Base-by-base conservation (phyloP, 2,888 invertebrate genomes). In the Ariolimax columbianus region DNA sequence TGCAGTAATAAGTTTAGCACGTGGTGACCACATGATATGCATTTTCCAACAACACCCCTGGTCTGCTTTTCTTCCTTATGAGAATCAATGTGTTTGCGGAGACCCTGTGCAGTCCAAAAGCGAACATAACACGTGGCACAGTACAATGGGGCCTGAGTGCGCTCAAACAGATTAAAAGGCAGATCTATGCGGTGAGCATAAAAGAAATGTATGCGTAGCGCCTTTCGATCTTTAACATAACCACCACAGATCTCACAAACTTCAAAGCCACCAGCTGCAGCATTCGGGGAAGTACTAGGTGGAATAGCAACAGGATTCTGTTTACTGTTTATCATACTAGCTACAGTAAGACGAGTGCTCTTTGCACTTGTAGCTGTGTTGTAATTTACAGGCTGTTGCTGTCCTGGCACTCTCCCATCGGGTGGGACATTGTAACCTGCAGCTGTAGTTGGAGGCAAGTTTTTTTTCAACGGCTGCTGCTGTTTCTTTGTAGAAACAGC, bases 61-160 rank as follows among this genome's bases (percentile, higher is more conserved):
- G 85, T 75, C 75, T 83, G 77, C 36, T 80, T 86, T 73, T 81
- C 86, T 66, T 82, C 85, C 66, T 88, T 88, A 85, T 89, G 89
- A 33, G 87, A 82, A 78, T 89, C 89, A 26, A 89, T 87, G 55
- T 99, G 99, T 91, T 99, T 96, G 94, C 98, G 98, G 86, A 99
- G 95, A 33, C 99, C 99, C 95, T 98, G 97, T 95, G 98, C 98
- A 72, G 98, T 98, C 95, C 99, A 99, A 95, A 99, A 99, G 92
- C 98, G 96, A 94, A 97, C 97, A 95, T 98, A 97, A 95, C 98
- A 98, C 94, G 98, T 98, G 95, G 98, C 98, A 95, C 98, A 98
- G 95, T 97, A 98, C 89, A 98, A 95, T 77, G 98, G 98, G 85
- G 98, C 98, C 97, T 87, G 84, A n/a, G 89, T 87, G 9, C 90